Percentiles rank a stretch among this genome's conserved stretches.
These are phyloP conservation scores for Anoplopoma fimbria DNA, from an alignment of 2,113 vertebrate genomes.

Conservation along the genomic window DNA sequence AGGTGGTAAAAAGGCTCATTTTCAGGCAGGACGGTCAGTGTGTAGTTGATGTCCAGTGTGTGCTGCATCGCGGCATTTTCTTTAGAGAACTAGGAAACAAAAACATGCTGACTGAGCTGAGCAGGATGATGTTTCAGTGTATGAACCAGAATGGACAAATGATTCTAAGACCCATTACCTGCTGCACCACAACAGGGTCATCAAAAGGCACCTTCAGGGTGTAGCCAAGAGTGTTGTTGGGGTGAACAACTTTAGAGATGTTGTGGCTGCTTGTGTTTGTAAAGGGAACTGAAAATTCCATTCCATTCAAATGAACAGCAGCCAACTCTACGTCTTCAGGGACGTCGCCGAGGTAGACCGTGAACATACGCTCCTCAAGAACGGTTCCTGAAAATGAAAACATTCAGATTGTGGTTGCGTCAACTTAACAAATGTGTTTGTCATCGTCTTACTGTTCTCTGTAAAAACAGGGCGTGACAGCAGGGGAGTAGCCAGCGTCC, in stretches of 20 bases:
- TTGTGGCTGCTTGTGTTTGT: not conserved
- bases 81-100: slow-evolving; percentile 51
- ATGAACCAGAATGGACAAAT: too few species aligned
- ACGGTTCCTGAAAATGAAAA: too few species aligned
- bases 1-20: slow-evolving; percentile 41
- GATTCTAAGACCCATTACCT: slow-evolving; percentile 52
- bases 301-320: slow-evolving; percentile 64
- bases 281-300: not conserved
- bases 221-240: slow-evolving; percentile 61
- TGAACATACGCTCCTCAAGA: slow-evolving; percentile 55
- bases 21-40: slow-evolving; percentile 59
- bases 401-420: too few species aligned
- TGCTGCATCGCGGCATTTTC: slow-evolving; percentile 46
- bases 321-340: slow-evolving; percentile 66
- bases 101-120: too few species aligned
- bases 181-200: slow-evolving; percentile 39
- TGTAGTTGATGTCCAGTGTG: slow-evolving; percentile 70
- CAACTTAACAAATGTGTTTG: too few species aligned
- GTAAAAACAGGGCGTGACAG: slow-evolving; percentile 25
- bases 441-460: too few species aligned
- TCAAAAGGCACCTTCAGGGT: slow-evolving; percentile 70
- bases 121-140: too few species aligned
- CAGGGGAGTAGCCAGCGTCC: slow-evolving; percentile 53
- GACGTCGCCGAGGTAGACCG: slow-evolving; percentile 63
- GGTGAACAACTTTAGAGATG: slow-evolving; percentile 10